Conservation (phyloP, 1,140 invertebrate genomes). For the Zaprionus taronus region DNA sequence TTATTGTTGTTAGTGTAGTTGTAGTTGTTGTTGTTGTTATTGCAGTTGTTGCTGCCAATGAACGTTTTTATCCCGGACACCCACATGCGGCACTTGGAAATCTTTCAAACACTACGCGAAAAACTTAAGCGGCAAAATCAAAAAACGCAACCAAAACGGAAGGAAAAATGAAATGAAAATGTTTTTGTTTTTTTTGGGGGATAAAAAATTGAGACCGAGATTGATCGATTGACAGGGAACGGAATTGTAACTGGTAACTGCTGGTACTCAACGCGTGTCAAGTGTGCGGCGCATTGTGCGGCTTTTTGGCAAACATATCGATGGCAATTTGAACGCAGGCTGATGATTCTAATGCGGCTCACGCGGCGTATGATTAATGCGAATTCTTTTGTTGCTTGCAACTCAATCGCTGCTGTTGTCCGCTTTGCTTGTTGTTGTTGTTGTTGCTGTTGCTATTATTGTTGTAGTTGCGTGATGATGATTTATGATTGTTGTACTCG, state of each 20-base stretch:
- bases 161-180: slow-evolving; percentile 30
- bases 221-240: slow-evolving; percentile 16
- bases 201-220: slow-evolving; percentile 12
- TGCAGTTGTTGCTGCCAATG: slow-evolving; percentile 61
- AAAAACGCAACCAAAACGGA: slow-evolving; percentile 9
- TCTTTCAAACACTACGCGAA: slow-evolving; percentile 18
- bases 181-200: neutral
- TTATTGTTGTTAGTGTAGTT: slow-evolving; percentile 12
- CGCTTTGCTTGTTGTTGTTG: neutral
- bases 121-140: slow-evolving; percentile 18
- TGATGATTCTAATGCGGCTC: slow-evolving; percentile 24
- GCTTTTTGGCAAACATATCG: slow-evolving; percentile 59
- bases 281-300: slow-evolving; percentile 67
- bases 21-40: slow-evolving; percentile 34
- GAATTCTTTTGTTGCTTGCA: slow-evolving; percentile 33
- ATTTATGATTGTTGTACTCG: slow-evolving; percentile 62
- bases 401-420: slow-evolving; percentile 48
- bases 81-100: slow-evolving; percentile 65
- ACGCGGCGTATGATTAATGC: slow-evolving; percentile 73
- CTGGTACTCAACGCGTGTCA: slow-evolving; percentile 66
- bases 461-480: slow-evolving; percentile 45
- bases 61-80: slow-evolving; percentile 58
- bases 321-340: slow-evolving; percentile 22
- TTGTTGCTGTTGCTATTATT: neutral
- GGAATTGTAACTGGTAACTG: slow-evolving; percentile 23